Percentiles rank a stretch among this genome's conserved stretches.
These are phyloP conservation scores for Telmatherina bonti DNA, from an alignment of 2,797 vertebrate species.

Conservation along the genomic window DNA sequence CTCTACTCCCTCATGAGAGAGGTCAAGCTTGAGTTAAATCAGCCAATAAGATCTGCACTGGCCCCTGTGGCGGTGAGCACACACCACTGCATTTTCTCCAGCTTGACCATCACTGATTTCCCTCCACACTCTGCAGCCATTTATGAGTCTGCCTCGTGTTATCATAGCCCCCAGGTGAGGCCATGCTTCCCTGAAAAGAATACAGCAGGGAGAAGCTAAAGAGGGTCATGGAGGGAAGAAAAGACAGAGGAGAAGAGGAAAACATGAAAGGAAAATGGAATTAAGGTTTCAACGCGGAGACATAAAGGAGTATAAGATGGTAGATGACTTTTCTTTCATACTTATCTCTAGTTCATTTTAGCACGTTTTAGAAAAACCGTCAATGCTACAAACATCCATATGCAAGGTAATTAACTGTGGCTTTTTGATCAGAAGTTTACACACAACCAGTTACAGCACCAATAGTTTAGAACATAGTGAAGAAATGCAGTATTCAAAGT, in stretches of 20 bases:
- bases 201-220: constrained; percentile 23
- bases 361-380: constrained; percentile 10
- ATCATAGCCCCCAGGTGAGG: constrained; percentile 63
- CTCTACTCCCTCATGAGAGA: constrained; percentile 56
- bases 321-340: constrained; percentile 6
- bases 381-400: constrained; percentile 9
- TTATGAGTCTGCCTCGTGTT: constrained; percentile 60
- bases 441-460: constrained; percentile 26
- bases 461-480: constrained; percentile 24
- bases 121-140: constrained; percentile 48
- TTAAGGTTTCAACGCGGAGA: constrained; percentile 25
- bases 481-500: constrained; percentile 26
- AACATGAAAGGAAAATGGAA: constrained; percentile 34
- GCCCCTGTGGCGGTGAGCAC: constrained; percentile 55
- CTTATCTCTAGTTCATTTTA: constrained; percentile 3
- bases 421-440: constrained; percentile 31
- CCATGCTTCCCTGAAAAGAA: constrained; percentile 46
- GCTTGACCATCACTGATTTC: constrained; percentile 62
- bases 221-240: constrained; percentile 19
- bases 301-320: constrained; percentile 12
- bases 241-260: constrained; percentile 9
- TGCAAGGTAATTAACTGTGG: not conserved
- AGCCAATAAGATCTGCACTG: constrained; percentile 60
- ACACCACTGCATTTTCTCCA: constrained; percentile 50
- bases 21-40: constrained; percentile 70